phyloP scores from a whole-genome alignment of 2,888 invertebrate species.

The Monochamus alternatus region DNA sequence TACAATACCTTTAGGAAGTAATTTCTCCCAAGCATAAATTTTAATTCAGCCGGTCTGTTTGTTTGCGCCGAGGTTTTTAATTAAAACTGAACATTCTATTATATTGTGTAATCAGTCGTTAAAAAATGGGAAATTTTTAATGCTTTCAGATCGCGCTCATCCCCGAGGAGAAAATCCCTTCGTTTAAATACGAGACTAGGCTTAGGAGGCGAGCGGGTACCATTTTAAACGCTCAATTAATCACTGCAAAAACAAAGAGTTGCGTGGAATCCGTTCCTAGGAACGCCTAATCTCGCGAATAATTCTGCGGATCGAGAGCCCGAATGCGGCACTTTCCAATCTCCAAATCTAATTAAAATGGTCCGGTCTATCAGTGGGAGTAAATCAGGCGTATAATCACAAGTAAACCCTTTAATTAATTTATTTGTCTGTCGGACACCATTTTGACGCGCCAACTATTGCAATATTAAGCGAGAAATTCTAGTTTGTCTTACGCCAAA shows the following conservation, averaged over 20 bases:
- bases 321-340: constrained; percentile 7
- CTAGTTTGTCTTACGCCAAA: too few relatives aligned
- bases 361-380: neutral
- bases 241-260: constrained; percentile 18
- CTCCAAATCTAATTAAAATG: constrained; percentile 1
- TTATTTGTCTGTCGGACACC: too few relatives aligned
- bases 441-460: too few relatives aligned
- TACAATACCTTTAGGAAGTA: too few relatives aligned
- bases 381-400: neutral
- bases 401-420: neutral
- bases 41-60: neutral
- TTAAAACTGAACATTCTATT: constrained; percentile 18
- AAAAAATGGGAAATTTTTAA: constrained; percentile 20
- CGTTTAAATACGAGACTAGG: constrained; percentile 8
- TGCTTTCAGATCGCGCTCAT: neutral
- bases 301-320: neutral
- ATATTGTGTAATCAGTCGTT: constrained; percentile 6
- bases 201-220: constrained; percentile 2
- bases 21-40: too few relatives aligned
- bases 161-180: constrained; percentile 21
- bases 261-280: neutral
- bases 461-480: too few relatives aligned
- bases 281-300: constrained; percentile 1
- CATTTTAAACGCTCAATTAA: constrained; percentile 19
- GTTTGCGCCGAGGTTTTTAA: constrained; percentile 7